phyloP scores from a whole-genome alignment of 2,113 vertebrate genomes.

The Mola mola region DNA sequence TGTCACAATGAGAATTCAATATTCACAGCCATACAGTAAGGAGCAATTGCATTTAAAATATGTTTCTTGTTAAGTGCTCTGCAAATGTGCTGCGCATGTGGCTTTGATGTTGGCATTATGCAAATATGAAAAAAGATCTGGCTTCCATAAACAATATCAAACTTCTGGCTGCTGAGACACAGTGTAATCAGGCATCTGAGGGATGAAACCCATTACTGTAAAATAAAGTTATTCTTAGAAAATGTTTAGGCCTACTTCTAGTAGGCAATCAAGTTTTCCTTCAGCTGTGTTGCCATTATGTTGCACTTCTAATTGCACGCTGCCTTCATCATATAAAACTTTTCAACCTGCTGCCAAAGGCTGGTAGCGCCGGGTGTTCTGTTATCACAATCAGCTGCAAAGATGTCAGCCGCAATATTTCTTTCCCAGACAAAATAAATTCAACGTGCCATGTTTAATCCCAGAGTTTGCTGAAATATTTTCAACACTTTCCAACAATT shows the following conservation, averaged over 20 bases:
- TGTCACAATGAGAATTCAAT: slow-evolving; percentile 49
- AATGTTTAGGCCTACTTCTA: slow-evolving; percentile 57
- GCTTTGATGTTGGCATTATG: slow-evolving; percentile 65
- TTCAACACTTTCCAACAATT: slow-evolving; percentile 21
- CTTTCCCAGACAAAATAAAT: slow-evolving; percentile 40
- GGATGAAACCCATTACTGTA: slow-evolving; percentile 68
- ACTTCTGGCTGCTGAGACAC: slow-evolving; percentile 57
- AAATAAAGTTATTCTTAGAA: slow-evolving; percentile 76
- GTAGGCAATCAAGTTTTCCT: slow-evolving; percentile 65
- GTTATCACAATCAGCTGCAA: slow-evolving; percentile 54
- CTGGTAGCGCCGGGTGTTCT: slow-evolving; percentile 33
- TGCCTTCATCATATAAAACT: slow-evolving; percentile 38
- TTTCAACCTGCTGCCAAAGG: slow-evolving; percentile 42
- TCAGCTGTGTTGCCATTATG: slow-evolving; percentile 46
- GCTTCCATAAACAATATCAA: slow-evolving; percentile 71
- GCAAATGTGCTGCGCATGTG: slow-evolving; percentile 51
- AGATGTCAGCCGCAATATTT: slow-evolving; percentile 39
- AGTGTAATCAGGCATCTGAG: slow-evolving; percentile 66
- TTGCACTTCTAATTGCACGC: slow-evolving; percentile 41
- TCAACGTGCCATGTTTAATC: slow-evolving; percentile 39
- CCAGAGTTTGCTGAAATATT: slow-evolving; percentile 20
- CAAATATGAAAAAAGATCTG: slow-evolving; percentile 52
- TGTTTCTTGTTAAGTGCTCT: slow-evolving; percentile 62
- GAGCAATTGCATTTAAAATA: slow-evolving; percentile 44
- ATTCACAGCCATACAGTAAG: slow-evolving; percentile 42